Percentiles rank a stretch among this genome's conserved stretches.
phyloP scores from a whole-genome alignment of 2,888 invertebrate species.

The Xanthorhoe designata region DNA sequence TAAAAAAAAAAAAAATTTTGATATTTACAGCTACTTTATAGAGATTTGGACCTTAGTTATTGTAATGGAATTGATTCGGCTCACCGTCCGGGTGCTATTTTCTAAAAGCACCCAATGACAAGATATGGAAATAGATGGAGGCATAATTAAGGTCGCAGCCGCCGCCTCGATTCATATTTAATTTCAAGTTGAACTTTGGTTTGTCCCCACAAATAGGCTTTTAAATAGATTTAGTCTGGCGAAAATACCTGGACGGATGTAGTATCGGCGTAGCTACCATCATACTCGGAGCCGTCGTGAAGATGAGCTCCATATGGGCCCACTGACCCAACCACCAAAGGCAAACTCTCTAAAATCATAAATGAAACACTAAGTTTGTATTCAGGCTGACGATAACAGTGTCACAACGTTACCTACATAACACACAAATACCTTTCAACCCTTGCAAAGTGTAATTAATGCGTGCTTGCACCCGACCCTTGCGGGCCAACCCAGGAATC shows the following conservation, averaged over 20 bases:
- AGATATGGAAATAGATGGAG: constrained; percentile 54
- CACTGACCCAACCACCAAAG: constrained; percentile 94
- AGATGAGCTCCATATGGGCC: constrained; percentile 97
- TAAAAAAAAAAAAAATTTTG: no score
- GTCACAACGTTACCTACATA: constrained; percentile 52
- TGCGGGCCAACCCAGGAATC: constrained; percentile 64
- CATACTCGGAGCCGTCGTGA: constrained; percentile 97
- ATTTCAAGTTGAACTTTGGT: constrained; percentile 21
- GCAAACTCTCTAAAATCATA: constrained; percentile 63
- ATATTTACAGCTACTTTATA: constrained; percentile 4
- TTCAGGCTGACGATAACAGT: constrained; percentile 39
- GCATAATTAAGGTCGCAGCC: constrained; percentile 45
- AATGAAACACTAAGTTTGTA: constrained; percentile 36
- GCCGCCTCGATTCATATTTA: constrained; percentile 26
- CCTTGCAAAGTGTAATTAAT: constrained; percentile 79
- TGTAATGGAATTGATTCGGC: constrained; percentile 59
- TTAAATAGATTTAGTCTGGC: constrained; percentile 12
- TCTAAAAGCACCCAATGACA: constrained; percentile 58
- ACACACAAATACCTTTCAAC: constrained; percentile 64
- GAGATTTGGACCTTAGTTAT: constrained; percentile 55
- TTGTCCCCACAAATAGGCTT: constrained; percentile 14
- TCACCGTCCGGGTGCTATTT: constrained; percentile 43
- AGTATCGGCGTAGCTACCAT: constrained; percentile 91
- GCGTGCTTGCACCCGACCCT: constrained; percentile 80
- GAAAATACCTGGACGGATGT: constrained; percentile 84